phyloP scores from a whole-genome alignment of 2,888 invertebrate genomes.

The Drosophila buzzatii region DNA sequence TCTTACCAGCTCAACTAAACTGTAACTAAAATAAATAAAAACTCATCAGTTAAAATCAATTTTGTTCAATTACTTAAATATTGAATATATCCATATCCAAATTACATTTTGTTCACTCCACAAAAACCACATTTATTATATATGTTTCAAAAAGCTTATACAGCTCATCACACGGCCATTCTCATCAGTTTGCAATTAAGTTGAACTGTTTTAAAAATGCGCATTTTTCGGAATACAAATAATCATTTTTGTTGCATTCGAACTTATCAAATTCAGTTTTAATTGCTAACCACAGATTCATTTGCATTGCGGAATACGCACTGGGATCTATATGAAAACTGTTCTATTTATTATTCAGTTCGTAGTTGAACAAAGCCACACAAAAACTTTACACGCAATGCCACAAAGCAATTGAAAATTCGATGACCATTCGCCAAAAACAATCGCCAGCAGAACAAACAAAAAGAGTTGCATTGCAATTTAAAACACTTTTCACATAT shows the following conservation, averaged over 20 bases:
- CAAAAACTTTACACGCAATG: constrained; percentile 54
- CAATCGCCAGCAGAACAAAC: constrained; percentile 25
- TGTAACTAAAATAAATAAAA: neutral
- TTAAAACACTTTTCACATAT: constrained; percentile 41
- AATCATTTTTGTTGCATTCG: neutral
- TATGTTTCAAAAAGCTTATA: neutral
- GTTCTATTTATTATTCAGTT: constrained; percentile 50
- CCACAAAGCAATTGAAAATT: constrained; percentile 64
- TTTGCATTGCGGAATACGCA: constrained; percentile 14
- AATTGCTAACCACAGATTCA: constrained; percentile 29
- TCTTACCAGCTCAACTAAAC: no score
- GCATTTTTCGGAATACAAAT: no score
- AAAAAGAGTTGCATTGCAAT: constrained; percentile 51
- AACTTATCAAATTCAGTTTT: constrained; percentile 21
- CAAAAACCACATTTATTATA: neutral
- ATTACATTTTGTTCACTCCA: neutral
- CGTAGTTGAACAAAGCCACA: constrained; percentile 22
- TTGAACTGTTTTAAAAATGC: no score
- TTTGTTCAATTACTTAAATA: neutral
- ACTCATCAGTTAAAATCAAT: no score
- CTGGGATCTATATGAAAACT: constrained; percentile 14
- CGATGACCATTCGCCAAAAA: constrained; percentile 59
- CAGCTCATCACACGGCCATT: neutral
- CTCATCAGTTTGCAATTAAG: constrained; percentile 6
- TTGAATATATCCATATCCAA: neutral